Percentiles rank a stretch among this genome's conserved stretches.
Evolutionary conservation across 2,113 vertebrate genomes (phyloP).

Genomic region (Fukomys damarensis): DNA sequence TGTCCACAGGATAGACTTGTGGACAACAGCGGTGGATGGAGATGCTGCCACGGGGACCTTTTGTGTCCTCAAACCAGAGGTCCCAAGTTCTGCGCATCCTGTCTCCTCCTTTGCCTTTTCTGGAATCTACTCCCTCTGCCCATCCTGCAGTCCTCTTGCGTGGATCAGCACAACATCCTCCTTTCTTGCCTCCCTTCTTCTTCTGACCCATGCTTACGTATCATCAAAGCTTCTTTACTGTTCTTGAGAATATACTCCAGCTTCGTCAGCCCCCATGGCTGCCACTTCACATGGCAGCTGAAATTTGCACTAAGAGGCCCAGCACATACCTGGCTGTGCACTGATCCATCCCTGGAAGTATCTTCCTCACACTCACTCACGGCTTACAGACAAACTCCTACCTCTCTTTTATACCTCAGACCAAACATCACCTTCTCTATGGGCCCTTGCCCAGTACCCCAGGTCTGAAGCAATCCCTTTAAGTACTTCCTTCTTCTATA

Average conservation of each 20-base stretch:
- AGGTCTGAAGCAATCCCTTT: not conserved
- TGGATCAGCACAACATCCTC: not conserved
- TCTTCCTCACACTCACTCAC: not conserved
- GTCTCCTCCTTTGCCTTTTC: not conserved
- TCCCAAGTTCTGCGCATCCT: not conserved
- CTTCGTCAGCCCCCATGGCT: not conserved
- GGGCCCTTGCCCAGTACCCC: not conserved
- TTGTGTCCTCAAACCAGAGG: too few species aligned
- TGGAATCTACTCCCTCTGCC: not conserved
- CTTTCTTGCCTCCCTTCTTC: not conserved
- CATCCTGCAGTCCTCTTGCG: not conserved
- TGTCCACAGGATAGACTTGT: not conserved
- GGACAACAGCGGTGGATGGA: not conserved
- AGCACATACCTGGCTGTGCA: not conserved
- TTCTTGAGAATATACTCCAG: not conserved
- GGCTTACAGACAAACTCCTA: not conserved
- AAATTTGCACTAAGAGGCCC: not conserved
- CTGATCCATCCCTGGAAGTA: not conserved
- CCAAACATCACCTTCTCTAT: not conserved
- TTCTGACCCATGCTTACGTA: not conserved
- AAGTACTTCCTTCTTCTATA: not conserved
- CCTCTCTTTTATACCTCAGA: not conserved
- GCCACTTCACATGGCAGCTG: not conserved
- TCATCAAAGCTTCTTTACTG: not conserved
- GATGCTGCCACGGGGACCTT: not conserved